Percentiles rank a stretch among this genome's conserved stretches.
These are phyloP conservation scores for Drosophila azteca DNA, from an alignment of 1,140 invertebrate genomes.

Conservation along the genomic window DNA sequence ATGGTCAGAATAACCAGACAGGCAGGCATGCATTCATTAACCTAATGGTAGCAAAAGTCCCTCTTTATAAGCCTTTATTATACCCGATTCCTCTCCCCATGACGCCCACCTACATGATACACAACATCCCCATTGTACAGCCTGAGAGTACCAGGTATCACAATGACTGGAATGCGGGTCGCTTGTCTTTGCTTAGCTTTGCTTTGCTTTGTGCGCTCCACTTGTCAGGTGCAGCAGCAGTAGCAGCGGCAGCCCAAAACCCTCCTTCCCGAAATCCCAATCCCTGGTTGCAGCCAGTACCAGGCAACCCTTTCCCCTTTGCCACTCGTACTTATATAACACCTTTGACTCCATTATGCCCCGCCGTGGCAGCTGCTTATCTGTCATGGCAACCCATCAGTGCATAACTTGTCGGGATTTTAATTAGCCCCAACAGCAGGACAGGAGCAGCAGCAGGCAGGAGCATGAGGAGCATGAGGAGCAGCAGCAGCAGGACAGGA, in stretches of 20 bases:
- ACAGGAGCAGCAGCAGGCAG: constrained; percentile 11
- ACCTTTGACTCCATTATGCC: constrained; percentile 69
- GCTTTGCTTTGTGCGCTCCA: constrained; percentile 50
- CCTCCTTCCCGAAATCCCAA: background rate
- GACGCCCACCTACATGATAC: no score
- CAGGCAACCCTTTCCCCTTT: background rate
- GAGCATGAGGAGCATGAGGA: constrained; percentile 12
- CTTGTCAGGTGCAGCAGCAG: constrained; percentile 65
- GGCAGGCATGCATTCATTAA: no score
- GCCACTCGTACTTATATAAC: constrained; percentile 64
- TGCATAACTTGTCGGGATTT: constrained; percentile 56
- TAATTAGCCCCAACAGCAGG: constrained; percentile 59
- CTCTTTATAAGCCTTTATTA: no score
- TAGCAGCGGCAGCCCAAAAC: constrained; percentile 3
- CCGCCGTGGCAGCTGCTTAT: constrained; percentile 53
- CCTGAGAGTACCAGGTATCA: no score
- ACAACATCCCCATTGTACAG: no score
- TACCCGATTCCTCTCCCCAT: no score
- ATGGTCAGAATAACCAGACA: no score
- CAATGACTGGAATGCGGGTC: constrained; percentile 71
- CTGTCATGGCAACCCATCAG: constrained; percentile 68
- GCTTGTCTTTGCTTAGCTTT: constrained; percentile 50
- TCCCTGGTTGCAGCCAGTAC: no score
- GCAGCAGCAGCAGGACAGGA: constrained; percentile 13
- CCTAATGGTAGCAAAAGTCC: no score